Conservation (phyloP, 2,113 vertebrate species). For the Sphyrna mokarran region DNA sequence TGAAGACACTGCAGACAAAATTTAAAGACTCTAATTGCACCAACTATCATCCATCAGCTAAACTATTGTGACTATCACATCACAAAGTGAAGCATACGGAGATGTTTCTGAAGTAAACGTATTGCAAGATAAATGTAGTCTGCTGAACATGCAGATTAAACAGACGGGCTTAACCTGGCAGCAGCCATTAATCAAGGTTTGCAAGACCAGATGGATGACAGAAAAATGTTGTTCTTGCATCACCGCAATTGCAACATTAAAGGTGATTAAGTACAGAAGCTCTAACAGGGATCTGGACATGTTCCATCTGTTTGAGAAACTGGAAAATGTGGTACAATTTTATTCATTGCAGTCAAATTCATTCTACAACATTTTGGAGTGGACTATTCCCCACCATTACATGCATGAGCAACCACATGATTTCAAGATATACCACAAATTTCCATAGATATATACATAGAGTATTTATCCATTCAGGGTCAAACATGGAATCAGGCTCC, state of each 20-base stretch:
- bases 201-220: constrained; percentile 7
- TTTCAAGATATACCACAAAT: not conserved
- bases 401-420: not conserved
- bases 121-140: not conserved
- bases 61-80: not conserved
- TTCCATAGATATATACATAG: too few relatives aligned
- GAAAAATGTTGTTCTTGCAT: not conserved
- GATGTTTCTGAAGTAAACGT: not conserved
- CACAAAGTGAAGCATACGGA: not conserved
- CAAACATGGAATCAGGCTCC: not conserved
- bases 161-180: not conserved
- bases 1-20: not conserved
- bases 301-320: not conserved
- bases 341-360: not conserved
- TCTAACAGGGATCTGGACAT: constrained; percentile 5
- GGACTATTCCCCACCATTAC: not conserved
- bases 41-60: not conserved
- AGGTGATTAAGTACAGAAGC: constrained; percentile 7
- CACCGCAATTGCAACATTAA: not conserved
- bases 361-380: not conserved
- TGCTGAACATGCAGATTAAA: not conserved
- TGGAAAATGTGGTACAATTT: not conserved
- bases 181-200: constrained; percentile 14
- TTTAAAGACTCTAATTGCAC: not conserved
- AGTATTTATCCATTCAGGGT: not conserved